Evolutionary conservation across 2,113 vertebrate species (phyloP).

Genomic region (Centropus bengalensis): DNA sequence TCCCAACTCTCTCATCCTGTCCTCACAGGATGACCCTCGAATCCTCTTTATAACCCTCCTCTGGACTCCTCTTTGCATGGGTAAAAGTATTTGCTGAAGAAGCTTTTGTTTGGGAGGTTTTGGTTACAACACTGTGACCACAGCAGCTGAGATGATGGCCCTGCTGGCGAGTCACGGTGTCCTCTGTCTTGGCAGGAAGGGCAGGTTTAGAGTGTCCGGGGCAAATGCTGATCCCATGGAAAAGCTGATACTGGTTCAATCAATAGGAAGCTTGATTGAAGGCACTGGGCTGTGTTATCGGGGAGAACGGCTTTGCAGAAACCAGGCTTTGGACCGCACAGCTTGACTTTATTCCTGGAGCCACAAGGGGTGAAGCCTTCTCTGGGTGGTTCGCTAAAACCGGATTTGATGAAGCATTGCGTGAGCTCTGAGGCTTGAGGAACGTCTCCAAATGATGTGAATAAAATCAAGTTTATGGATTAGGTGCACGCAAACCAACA

Average conservation of each 20-base stretch:
- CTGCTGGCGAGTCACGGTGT: rapidly evolving
- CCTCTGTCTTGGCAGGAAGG: background rate
- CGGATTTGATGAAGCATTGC: rapidly evolving
- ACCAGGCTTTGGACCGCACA: background rate
- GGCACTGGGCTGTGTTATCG: rapidly evolving
- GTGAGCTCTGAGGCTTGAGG: background rate
- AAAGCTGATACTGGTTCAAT: background rate
- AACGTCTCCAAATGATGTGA: rapidly evolving
- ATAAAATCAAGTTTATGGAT: background rate
- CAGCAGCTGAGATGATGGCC: background rate
- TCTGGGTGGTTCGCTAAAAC: rapidly evolving
- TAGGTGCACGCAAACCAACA: background rate
- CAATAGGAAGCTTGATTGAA: rapidly evolving
- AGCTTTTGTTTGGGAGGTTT: rapidly evolving
- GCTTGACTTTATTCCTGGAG: background rate
- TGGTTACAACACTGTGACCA: rapidly evolving
- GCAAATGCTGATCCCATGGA: background rate
- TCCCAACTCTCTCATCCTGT: too few relatives aligned
- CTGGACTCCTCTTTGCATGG: rapidly evolving
- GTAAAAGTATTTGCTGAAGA: background rate
- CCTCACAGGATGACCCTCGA: too few relatives aligned
- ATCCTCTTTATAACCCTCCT: too few relatives aligned
- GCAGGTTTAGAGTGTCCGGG: background rate
- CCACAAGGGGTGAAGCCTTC: rapidly evolving
- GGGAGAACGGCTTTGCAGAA: background rate